These are phyloP conservation scores for Notechis scutatus DNA, from an alignment of 2,113 vertebrate genomes.

Conservation along the genomic window DNA sequence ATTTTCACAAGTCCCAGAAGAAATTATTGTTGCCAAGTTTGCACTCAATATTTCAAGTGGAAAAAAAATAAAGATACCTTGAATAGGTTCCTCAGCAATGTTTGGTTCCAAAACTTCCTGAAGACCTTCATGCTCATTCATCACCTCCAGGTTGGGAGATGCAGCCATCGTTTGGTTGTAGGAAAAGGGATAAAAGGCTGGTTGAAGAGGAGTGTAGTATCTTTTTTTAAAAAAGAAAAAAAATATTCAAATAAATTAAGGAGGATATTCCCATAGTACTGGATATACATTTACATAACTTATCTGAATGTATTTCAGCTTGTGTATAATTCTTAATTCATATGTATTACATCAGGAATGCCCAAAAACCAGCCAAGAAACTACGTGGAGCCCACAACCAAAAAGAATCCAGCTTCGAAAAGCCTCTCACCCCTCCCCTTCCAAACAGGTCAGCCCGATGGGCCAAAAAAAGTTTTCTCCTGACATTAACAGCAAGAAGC, in stretches of 20 bases:
- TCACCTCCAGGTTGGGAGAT: constrained; percentile 51
- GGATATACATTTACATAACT: not conserved
- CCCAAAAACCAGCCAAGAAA: not conserved
- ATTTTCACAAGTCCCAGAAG: not conserved
- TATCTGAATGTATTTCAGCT: not conserved
- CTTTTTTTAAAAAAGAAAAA: constrained; percentile 50
- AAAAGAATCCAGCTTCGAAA: not conserved
- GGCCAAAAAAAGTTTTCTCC: not conserved
- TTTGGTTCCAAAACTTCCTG: constrained; percentile 53
- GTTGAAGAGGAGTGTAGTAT: constrained; percentile 65
- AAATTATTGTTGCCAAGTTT: not conserved
- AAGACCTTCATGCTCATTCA: constrained; percentile 50
- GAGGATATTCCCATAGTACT: not conserved
- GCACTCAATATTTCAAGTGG: not conserved
- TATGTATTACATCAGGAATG: not conserved
- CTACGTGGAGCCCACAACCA: not conserved
- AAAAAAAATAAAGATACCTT: constrained; percentile 59
- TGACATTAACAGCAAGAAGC: not conserved
- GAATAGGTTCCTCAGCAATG: constrained; percentile 58
- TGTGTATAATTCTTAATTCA: not conserved
- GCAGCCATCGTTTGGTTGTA: constrained; percentile 68
- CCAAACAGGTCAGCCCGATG: not conserved
- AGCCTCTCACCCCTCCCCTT: not conserved
- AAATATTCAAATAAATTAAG: not conserved
- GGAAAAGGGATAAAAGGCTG: constrained; percentile 64